Evolutionary conservation across 35 echinoderm and acorn worm species (phyloP), one percentile per base, ranked within the genome.

Genomic region (Strongylocentrotus purpuratus): DNA sequence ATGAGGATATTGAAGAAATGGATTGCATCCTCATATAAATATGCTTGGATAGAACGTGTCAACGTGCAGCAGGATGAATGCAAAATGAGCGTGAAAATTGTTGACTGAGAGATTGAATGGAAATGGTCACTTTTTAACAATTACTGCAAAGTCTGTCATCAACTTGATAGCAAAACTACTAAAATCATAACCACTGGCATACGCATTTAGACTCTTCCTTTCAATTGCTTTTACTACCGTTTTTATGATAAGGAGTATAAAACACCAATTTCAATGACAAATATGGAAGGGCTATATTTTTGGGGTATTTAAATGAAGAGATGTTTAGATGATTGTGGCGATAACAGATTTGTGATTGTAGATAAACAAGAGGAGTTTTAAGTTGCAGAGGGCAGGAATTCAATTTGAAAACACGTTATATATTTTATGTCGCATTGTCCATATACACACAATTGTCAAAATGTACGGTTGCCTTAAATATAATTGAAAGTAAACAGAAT

Each of bases 1-100:
- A 78, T 78, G 65, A 78, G 65, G 65, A 78, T 78, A 78, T 78
- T 78, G 65, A 78, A 78, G 65, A 78, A 78, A 78, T 78, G 28
- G 65, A 78, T 78, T 78, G 20, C 28, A 78, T 78, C 65, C 65
- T 78, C 65, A 78, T 78, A 7, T 28, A 28, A 78, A 78, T 78
- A 78, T 78, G 28, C 65, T 78, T 78, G 65, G 22, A 7, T 78
- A 7, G 20, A 78, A 78, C 65, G 65, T 78, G 65, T 78, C 65
- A 78, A n/a, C 20, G 20, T 78, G 2, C n/a, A 0, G 22, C 20
- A 78, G 65, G 65, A 78, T 78, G 65, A 78, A 78, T 28, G 65
- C 25, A 78, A 78, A 78, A n/a, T 78, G 65, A 78, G 65, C 65
- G 65, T 78, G 28, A 78, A 78, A 78, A 55, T 55, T 41, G 35